Percentiles rank a stretch among this genome's conserved stretches.
Conservation (phyloP, 2,797 vertebrate species). For the Hemibagrus guttatus region DNA sequence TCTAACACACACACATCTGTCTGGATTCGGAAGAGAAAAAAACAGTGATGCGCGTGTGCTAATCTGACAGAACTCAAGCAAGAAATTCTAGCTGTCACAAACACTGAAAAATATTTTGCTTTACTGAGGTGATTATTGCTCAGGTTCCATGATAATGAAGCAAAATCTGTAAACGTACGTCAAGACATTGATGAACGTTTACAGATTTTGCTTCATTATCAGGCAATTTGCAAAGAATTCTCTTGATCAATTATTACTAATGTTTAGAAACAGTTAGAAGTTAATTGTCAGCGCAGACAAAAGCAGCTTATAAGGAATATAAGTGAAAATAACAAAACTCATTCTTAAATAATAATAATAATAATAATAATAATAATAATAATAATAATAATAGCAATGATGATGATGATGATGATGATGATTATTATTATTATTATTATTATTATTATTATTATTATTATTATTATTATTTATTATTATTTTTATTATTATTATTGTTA, state of each 20-base stretch:
- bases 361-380: too few species aligned
- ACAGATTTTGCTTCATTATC: background rate
- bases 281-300: background rate
- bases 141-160: background rate
- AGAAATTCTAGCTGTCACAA: too few species aligned
- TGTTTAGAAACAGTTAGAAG: background rate
- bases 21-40: too few species aligned
- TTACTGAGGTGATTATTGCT: background rate
- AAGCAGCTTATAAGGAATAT: background rate
- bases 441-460: too few species aligned
- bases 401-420: too few species aligned
- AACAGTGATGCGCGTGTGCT: too few species aligned
- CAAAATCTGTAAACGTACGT: too few species aligned
- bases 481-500: too few species aligned
- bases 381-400: too few species aligned
- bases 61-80: background rate
- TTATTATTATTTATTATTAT: too few species aligned
- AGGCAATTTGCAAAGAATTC: background rate
- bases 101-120: background rate
- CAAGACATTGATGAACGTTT: too few species aligned
- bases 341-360: background rate
- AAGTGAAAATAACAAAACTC: background rate
- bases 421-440: too few species aligned
- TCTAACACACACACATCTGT: conserved; percentile 41
- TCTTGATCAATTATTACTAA: background rate